These are phyloP conservation scores for Homalodisca vitripennis DNA, from an alignment of 1,140 invertebrate genomes.

Conservation along the genomic window DNA sequence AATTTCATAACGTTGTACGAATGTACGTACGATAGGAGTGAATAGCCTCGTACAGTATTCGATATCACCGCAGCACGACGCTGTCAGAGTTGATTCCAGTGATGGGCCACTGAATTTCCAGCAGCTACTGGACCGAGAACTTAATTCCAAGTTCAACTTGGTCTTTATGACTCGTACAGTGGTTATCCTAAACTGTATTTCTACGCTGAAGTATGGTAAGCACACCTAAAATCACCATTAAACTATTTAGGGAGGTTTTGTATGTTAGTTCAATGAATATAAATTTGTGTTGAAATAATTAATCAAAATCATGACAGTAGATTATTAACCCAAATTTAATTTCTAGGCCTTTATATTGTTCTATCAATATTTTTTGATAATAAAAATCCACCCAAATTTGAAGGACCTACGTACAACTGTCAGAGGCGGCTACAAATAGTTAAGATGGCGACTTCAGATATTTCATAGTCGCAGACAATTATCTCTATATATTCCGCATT, in stretches of 20 bases:
- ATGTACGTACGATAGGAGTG: too few species aligned
- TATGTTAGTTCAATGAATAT: too few species aligned
- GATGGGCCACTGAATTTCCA: constrained; percentile 76
- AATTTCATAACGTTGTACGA: too few species aligned
- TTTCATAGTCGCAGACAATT: constrained; percentile 80
- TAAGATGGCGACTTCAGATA: constrained; percentile 88
- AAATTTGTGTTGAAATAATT: too few species aligned
- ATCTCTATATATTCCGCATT: constrained; percentile 80
- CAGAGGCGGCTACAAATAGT: constrained; percentile 77
- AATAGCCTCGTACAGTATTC: constrained; percentile 68
- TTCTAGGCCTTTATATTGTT: too few species aligned
- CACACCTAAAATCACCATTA: too few species aligned
- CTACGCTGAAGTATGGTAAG: too few species aligned
- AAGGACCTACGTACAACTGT: constrained; percentile 78
- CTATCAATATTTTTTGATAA: too few species aligned
- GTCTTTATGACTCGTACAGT: constrained; percentile 73
- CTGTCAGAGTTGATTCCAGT: constrained; percentile 71
- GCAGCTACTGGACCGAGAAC: constrained; percentile 76
- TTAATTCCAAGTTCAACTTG: too few species aligned
- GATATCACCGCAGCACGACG: constrained; percentile 59
- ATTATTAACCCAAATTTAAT: too few species aligned
- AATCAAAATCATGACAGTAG: too few species aligned
- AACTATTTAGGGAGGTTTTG: too few species aligned
- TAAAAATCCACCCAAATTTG: constrained; percentile 83
- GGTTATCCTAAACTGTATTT: constrained; percentile 73